phyloP scores from a whole-genome alignment of 2,113 vertebrate species.

The Perca flavescens region DNA sequence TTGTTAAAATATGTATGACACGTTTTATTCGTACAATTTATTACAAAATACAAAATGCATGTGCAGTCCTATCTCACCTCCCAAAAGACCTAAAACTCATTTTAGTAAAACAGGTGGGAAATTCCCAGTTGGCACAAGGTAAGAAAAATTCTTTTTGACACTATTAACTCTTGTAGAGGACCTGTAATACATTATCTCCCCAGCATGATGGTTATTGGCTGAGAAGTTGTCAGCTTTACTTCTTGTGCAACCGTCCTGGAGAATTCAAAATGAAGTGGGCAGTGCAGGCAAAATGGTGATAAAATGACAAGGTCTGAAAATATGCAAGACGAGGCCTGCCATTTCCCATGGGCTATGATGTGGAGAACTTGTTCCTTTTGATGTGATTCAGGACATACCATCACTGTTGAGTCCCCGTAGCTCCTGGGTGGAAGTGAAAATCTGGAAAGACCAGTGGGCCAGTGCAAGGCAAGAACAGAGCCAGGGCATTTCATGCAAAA shows the following conservation, averaged over 20 bases:
- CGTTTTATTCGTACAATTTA: background rate
- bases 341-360: slow-evolving; percentile 31
- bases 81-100: background rate
- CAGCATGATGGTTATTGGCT: slow-evolving; percentile 7
- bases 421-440: slow-evolving; percentile 51
- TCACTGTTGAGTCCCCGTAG: slow-evolving; percentile 27
- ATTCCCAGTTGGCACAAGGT: slow-evolving; percentile 21
- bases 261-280: slow-evolving; percentile 57
- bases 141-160: slow-evolving; percentile 10
- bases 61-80: background rate
- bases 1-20: background rate
- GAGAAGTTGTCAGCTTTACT: slow-evolving; percentile 16
- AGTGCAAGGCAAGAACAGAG: slow-evolving; percentile 34
- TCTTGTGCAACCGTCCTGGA: background rate
- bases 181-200: slow-evolving; percentile 10
- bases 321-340: slow-evolving; percentile 2
- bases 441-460: slow-evolving; percentile 53
- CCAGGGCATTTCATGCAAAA: slow-evolving; percentile 50
- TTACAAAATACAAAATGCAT: background rate
- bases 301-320: slow-evolving; percentile 41
- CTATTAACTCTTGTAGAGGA: background rate
- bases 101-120: slow-evolving; percentile 20
- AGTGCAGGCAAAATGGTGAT: slow-evolving; percentile 45
- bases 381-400: slow-evolving; percentile 58
- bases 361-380: slow-evolving; percentile 52